phyloP scores from a whole-genome alignment of 2,888 invertebrate species.

The Hedychridium roseum region DNA sequence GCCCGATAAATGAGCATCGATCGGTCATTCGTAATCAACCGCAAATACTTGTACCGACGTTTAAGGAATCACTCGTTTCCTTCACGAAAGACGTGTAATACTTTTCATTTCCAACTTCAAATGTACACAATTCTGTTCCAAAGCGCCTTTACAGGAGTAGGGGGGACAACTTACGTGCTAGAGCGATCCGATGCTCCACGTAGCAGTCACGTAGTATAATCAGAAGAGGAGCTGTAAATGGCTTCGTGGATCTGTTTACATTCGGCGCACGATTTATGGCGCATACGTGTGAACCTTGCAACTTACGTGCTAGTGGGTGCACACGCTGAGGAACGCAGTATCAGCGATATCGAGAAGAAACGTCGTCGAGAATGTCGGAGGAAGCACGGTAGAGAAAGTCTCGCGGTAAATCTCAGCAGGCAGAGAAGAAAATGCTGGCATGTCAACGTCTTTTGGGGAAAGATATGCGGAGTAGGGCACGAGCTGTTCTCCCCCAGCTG shows the following conservation, averaged over 20 bases:
- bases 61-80: no score
- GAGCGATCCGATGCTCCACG: no score
- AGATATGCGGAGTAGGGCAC: slow-evolving; percentile 23
- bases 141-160: no score
- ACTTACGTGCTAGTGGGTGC: neutral
- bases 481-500: slow-evolving; percentile 4
- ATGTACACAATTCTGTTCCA: no score
- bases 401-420: slow-evolving; percentile 31
- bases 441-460: slow-evolving; percentile 25
- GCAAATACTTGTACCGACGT: no score
- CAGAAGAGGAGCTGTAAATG: slow-evolving; percentile 16
- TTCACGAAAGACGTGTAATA: no score
- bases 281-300: slow-evolving; percentile 20
- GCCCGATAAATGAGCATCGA: no score
- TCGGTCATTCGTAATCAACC: no score
- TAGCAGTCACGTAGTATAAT: slow-evolving; percentile 7
- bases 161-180: no score
- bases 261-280: slow-evolving; percentile 29
- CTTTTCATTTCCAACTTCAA: no score
- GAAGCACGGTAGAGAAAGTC: slow-evolving; percentile 12
- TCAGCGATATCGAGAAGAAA: slow-evolving; percentile 29
- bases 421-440: slow-evolving; percentile 18
- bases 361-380: neutral
- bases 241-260: slow-evolving; percentile 32
- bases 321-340: neutral